Evolutionary conservation across 2,113 vertebrate genomes (phyloP), one percentile per base, ranked within the genome.

Genomic region (Hyla sarda): DNA sequence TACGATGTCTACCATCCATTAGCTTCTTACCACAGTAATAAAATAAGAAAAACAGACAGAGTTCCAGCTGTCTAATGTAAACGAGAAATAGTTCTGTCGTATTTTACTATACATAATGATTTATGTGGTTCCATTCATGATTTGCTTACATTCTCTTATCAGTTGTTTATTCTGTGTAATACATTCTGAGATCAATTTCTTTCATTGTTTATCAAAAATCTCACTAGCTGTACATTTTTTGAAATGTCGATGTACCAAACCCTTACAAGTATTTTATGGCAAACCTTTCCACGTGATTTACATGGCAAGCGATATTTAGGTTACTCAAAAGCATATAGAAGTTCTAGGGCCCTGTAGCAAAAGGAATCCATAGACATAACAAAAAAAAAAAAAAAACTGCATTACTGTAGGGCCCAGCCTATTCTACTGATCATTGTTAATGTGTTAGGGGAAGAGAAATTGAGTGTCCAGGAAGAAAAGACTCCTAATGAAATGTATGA

Each of bases 61-160:
- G 48, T 28, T 56, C 50, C 75, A 77, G 75, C 75, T 77, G 48
- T 54, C 54, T 77, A 77, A 77, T 54, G 37, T 32, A 77, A 54
- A 11, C 16, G 7, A 54, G 3, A 54, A 54, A 34, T 54, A 19
- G 47, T 25, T 52, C 5, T 76, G 41, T 30, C 52, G 6, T 32
- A 52, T 76, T 30, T 50, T 76, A 1, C 47, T 76, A n/a, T 52
- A 52, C 52, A 34, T 32, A 54, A 56, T 25, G 28, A 77, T 77
- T 54, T 54, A 76, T 76, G 47, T n/a, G 28, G 7, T 75, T 28
- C 16, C 30, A 34, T 32, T 34, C 9, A 69, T 34, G 65, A 69
- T 19, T 69, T 69, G 28, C 65, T 65, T 65, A 65, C 62, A 65
- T 65, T 25, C 11, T 28, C 9, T 69, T 71, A 71, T 71, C 67